Conservation (phyloP, 1,140 invertebrate species). For the Argopecten irradians region DNA sequence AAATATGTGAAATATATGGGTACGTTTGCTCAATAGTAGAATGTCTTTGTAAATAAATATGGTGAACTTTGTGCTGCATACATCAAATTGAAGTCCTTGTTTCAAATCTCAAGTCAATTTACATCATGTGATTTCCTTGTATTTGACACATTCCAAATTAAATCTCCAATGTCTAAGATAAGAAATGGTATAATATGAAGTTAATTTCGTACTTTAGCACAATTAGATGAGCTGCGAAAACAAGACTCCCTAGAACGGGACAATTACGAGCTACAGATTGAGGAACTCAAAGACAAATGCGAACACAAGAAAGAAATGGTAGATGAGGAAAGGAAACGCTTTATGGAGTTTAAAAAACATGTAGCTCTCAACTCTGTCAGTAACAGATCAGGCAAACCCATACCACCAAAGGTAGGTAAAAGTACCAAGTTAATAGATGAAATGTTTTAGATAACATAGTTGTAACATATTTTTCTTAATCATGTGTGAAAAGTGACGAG, state of each 20-base stretch:
- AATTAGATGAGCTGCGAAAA: conserved; percentile 72
- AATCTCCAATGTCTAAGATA: neutral
- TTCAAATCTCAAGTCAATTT: neutral
- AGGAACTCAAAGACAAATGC: conserved; percentile 70
- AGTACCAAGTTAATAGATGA: no score
- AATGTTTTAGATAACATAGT: no score
- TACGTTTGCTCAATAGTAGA: conserved; percentile 60
- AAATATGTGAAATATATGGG: conserved; percentile 77
- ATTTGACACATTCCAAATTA: neutral
- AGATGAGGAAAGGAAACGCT: conserved; percentile 69
- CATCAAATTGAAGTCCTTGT: neutral
- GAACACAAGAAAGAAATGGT: conserved; percentile 70
- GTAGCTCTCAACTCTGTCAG: conserved; percentile 72
- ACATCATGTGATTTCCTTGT: neutral
- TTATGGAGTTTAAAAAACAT: conserved; percentile 74
- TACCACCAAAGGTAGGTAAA: conserved; percentile 71
- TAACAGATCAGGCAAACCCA: conserved; percentile 73
- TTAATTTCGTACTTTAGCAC: conserved; percentile 59
- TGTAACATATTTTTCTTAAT: no score
- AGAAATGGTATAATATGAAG: neutral
- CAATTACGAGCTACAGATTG: conserved; percentile 66
- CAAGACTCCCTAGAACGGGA: conserved; percentile 66
- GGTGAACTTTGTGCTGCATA: neutral
- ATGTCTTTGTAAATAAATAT: no score
- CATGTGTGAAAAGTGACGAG: no score